phyloP scores from a whole-genome alignment of 2,888 invertebrate species.

The Imbricaverruca yamaguchii region DNA sequence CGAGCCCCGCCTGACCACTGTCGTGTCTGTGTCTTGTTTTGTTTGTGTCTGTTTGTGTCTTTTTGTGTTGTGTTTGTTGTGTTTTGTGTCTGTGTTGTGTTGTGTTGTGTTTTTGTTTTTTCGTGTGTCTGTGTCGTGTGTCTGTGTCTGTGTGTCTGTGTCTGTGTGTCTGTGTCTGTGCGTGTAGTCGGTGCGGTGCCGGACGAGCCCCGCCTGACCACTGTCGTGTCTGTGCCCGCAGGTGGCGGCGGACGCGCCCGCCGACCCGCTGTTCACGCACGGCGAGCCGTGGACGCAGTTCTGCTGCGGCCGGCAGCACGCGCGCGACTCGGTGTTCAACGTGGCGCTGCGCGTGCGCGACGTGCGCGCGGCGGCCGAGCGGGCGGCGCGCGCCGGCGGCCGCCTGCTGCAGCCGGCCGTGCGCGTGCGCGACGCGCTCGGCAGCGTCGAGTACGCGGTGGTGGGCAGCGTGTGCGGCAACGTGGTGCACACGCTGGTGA shows the following conservation, averaged over 20 bases:
- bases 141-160: too few relatives aligned
- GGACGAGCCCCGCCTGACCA: too few relatives aligned
- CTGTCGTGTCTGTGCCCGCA: background rate
- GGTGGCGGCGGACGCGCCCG: background rate
- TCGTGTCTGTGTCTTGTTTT: too few relatives aligned
- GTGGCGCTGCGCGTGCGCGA: slow-evolving; percentile 42
- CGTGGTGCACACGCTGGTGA: slow-evolving; percentile 44
- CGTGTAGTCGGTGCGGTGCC: too few relatives aligned
- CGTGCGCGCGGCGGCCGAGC: slow-evolving; percentile 35
- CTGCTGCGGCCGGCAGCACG: slow-evolving; percentile 32
- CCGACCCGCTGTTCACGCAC: background rate
- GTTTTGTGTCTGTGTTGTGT: too few relatives aligned
- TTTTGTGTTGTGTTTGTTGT: too few relatives aligned
- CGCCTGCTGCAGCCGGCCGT: slow-evolving; percentile 37
- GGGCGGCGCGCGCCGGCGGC: slow-evolving; percentile 36
- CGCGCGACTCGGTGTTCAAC: slow-evolving; percentile 42
- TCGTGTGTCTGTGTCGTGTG: too few relatives aligned
- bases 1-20: too few relatives aligned
- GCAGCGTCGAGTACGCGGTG: slow-evolving; percentile 40
- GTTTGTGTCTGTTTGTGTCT: too few relatives aligned
- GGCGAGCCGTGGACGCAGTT: slow-evolving; percentile 32
- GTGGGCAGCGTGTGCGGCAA: slow-evolving; percentile 44
- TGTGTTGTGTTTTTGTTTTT: too few relatives aligned
- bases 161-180: too few relatives aligned
- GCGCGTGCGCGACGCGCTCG: slow-evolving; percentile 37